Conservation (phyloP, 2,888 invertebrate species). For the Euzetes globulus region DNA sequence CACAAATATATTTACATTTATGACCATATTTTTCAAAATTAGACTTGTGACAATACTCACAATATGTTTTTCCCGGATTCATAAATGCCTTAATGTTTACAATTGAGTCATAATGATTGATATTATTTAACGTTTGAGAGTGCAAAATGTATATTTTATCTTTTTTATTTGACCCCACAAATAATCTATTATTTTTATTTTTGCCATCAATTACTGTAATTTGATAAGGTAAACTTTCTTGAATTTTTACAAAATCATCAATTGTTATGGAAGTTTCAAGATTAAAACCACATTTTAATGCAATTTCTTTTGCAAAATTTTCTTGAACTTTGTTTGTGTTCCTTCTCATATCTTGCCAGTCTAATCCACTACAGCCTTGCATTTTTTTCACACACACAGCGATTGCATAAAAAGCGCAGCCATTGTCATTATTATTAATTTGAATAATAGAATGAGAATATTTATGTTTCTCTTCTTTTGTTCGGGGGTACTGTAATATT, state of each 20-base stretch:
- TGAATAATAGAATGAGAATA: background rate
- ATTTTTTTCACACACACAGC: background rate
- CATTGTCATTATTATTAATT: background rate
- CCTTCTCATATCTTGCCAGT: background rate
- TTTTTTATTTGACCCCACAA: background rate
- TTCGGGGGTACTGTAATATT: background rate
- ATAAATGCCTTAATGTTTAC: background rate
- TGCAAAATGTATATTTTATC: background rate
- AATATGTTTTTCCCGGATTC: background rate
- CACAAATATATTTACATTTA: background rate
- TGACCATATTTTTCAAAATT: background rate
- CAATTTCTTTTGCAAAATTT: background rate
- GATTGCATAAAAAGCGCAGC: constrained; percentile 2
- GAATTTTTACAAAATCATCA: background rate
- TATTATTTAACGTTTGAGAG: background rate
- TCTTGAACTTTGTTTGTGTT: background rate
- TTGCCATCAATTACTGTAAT: background rate
- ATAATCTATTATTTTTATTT: background rate
- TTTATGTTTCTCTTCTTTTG: background rate
- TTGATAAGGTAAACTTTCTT: background rate
- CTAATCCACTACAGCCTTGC: background rate
- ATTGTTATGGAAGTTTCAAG: background rate
- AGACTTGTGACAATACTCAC: background rate
- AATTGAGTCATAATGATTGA: constrained; percentile 1
- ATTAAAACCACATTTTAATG: background rate